phyloP scores from a whole-genome alignment of 1,140 invertebrate genomes.

The Drosophila arizonae region DNA sequence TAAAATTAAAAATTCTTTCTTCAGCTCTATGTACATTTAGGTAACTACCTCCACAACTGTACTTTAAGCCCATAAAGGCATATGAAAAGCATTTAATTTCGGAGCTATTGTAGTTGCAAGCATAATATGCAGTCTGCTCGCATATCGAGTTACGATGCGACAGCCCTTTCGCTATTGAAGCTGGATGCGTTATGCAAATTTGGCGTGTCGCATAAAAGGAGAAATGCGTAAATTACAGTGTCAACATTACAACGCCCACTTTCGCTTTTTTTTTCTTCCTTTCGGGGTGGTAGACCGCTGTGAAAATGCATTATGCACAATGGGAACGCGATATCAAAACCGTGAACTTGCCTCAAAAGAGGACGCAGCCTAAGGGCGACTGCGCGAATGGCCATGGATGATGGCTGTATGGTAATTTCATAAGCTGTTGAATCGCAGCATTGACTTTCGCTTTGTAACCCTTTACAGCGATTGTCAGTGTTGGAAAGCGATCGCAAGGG shows the following conservation, averaged over 20 bases:
- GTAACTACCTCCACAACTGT: constrained; percentile 44
- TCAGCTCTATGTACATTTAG: background rate
- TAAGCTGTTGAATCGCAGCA: constrained; percentile 67
- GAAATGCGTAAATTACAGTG: constrained; percentile 81
- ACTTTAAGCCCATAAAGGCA: constrained; percentile 6
- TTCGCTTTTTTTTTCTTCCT: constrained; percentile 35
- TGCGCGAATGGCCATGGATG: background rate
- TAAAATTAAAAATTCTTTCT: background rate
- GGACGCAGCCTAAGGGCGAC: background rate
- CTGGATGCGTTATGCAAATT: constrained; percentile 63
- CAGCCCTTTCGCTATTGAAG: constrained; percentile 59
- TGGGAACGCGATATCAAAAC: constrained; percentile 59
- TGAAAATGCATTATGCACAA: constrained; percentile 76
- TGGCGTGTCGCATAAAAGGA: constrained; percentile 54
- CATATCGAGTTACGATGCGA: constrained; percentile 68
- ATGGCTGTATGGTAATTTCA: constrained; percentile 62
- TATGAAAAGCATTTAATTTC: constrained; percentile 1
- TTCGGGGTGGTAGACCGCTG: constrained; percentile 62
- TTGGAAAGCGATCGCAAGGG: constrained; percentile 35
- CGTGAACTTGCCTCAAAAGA: constrained; percentile 12
- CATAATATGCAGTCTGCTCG: constrained; percentile 14
- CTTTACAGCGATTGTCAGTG: constrained; percentile 41
- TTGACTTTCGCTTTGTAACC: constrained; percentile 70
- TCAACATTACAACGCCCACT: constrained; percentile 80
- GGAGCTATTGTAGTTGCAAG: constrained; percentile 1